Base-by-base conservation (phyloP, 2,797 vertebrate genomes). In the Microctenopoma steveboyesi region DNA sequence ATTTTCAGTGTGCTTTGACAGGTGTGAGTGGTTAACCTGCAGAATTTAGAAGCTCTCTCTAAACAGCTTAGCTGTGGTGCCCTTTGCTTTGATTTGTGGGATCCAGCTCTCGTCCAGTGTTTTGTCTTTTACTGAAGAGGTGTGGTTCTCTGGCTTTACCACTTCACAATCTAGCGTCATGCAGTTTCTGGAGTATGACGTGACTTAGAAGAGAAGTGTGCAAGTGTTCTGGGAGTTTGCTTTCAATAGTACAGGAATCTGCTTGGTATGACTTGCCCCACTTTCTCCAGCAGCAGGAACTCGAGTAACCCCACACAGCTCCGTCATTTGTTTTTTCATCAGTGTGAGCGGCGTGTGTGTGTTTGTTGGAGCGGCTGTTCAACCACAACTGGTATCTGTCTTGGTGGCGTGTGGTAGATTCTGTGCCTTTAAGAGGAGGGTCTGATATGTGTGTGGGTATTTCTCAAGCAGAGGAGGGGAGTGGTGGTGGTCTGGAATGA, bases 351-450 rank as follows among this genome's bases (percentile, higher is more conserved):
- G 51, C 33, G 52, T 27, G 58, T 28, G 58, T 71, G 74, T 79
- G 69, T 69, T 25, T 61, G 64, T 25, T 45, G 18, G 67, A 62
- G 53, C 12, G 16, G 39, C 56, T 25, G 64, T 61, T 59, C 47
- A 39, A 72, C n/a, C 25, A 64, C 52, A 48, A 7, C 52, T 69
- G 61, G 69, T 67, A 35, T 83, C 63, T 66, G 33, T 69, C 39
- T 57, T 16, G 65, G 64, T 58, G 59, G 56, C 45, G 68, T 61
- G 62, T 68, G 76, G 52, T 52, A 6, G 82, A 47, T 51, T 83
- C 88, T 93, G 87, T 80, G 82, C 90, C 91, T 94, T 93, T 93
- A 92, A 93, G 91, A 82, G 91, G 91, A 90, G 91, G 92, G 85
- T 85, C 83, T 52, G 78, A 39, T 65, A 45, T 78, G 30, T 56